Base-by-base conservation (phyloP, 2,113 vertebrate species). In the Pseudopodoces humilis region DNA sequence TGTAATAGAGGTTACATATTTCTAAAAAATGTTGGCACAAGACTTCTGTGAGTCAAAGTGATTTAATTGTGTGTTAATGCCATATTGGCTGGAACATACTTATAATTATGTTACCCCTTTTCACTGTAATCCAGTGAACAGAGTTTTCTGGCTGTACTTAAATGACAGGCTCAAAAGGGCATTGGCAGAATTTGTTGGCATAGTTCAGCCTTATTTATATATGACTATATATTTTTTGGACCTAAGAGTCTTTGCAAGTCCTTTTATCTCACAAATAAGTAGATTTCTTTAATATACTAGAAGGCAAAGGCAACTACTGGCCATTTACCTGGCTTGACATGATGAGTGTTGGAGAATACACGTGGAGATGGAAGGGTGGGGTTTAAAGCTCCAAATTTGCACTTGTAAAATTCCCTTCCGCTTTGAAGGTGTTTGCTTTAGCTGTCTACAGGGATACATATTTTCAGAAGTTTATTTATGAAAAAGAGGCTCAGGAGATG, bases 401-500 rank as follows among this genome's bases (percentile, higher is more conserved):
- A 13, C 80, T 55, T 21, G n/a, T 78, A 50, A 90, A 86, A 77
- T 58, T 83, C 67, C 16, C 14, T 49, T 86, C 44, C 71, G 58
- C 83, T 86, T 88, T 96, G 72, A 68, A 91, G 67, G 25, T 77
- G 35, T 67, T 25, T 86, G 76, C 69, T 69, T 81, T 68, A 85
- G 52, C 62, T 93, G 30, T 94, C 76, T 91, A 9, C 60, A 60
- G 67, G 39, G 60, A 31, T 88, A 23, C 62, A 27, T 44, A 21
- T 63, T 96, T 88, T 88, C 68, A 64, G 52, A 94, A 94, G n/a
- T 59, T 62, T 75, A 20, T 83, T 93, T 95, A 83, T 90, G 83
- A 83, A 75, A 92, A 86, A 53, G 44, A 68, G 41, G 56, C 65
- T 94, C 81, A 63, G 78, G 76, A 92, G 87, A 86, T 93, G 55